Evolutionary conservation across 2,113 vertebrate species (phyloP).

Genomic region (Pungitius pungitius): DNA sequence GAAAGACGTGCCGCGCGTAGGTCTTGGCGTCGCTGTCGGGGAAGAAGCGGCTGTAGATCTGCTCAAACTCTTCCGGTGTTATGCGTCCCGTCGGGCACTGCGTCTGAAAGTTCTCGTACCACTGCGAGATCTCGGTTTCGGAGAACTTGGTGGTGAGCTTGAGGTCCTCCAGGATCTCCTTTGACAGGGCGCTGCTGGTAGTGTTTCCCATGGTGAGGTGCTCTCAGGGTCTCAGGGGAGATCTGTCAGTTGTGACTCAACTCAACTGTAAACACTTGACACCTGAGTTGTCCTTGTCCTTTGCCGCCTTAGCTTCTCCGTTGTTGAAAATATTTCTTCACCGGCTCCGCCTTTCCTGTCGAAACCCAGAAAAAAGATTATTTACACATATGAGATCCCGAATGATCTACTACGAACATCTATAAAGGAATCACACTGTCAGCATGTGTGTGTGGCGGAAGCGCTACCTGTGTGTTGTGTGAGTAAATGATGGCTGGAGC

Average conservation of each 20-base stretch:
- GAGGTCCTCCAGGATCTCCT: constrained; percentile 91
- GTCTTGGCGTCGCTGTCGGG: constrained; percentile 88
- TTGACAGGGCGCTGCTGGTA: constrained; percentile 88
- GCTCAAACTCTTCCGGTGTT: constrained; percentile 85
- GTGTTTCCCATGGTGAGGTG: constrained; percentile 87
- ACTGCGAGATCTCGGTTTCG: constrained; percentile 86
- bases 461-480: constrained; percentile 59
- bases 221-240: constrained; percentile 15
- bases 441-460: neutral
- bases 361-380: constrained; percentile 12
- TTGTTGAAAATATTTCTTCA: constrained; percentile 8
- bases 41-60: constrained; percentile 92
- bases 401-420: neutral
- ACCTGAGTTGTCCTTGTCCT: constrained; percentile 33
- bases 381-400: constrained; percentile 2
- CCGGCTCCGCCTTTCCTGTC: constrained; percentile 3
- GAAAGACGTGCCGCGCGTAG: constrained; percentile 92
- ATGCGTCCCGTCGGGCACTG: constrained; percentile 91
- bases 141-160: constrained; percentile 88
- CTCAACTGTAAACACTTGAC: constrained; percentile 42
- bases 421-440: neutral
- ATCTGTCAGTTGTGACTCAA: constrained; percentile 27
- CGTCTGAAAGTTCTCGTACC: constrained; percentile 91
- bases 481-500: constrained; percentile 24
- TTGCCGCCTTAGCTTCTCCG: constrained; percentile 11